Evolutionary conservation across 2,888 invertebrate species (phyloP), one percentile per base, ranked within the genome.

Genomic region (Agrilus mali): DNA sequence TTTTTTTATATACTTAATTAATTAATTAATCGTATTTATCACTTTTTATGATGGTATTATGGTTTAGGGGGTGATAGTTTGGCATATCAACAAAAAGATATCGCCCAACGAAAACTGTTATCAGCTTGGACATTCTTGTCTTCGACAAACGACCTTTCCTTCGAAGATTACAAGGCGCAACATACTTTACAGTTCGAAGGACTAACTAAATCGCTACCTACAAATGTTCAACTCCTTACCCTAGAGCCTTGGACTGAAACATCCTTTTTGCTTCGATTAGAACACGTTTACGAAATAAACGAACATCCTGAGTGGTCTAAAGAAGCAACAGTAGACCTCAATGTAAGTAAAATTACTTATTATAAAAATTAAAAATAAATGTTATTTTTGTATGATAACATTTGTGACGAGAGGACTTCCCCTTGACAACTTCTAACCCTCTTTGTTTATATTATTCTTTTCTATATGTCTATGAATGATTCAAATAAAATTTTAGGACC

Each of bases 181-280:
- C 15, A 44, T 10, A 59, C 61, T 1, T 71, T 69, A 17, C 37
- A 49, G 49, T 48, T 44, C 51, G 60, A 69, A 6, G 77, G 72
- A 4, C 48, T 80, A 1, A 64, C 69, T 1, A 53, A 59, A 7
- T 54, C 65, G 0, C 54, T 87, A 2, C 83, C 86, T 0, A 60
- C 66, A 22, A 81, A 81, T 17, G 61, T 86, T 0, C 79, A 85
- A 55, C 59, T 88, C 20, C 60, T 88, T 3, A 85, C 84, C 0
- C 53, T 86, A 33, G 87, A 88, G 52, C 81, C 82, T 0, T 82
- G 80, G 78, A 70, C 69, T 27, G 64, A 66, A 0, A 60, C 66
- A 0, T 66, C 70, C 12, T 45, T 83, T 2, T 63, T 88, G 10
- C 50, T 88, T 0, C 71, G 89, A 15, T 60, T 89, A 0, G 89